Percentiles rank a stretch among this genome's conserved stretches.
These are phyloP conservation scores for Agrotis segetum DNA, from an alignment of 2,888 invertebrate species.

Conservation along the genomic window DNA sequence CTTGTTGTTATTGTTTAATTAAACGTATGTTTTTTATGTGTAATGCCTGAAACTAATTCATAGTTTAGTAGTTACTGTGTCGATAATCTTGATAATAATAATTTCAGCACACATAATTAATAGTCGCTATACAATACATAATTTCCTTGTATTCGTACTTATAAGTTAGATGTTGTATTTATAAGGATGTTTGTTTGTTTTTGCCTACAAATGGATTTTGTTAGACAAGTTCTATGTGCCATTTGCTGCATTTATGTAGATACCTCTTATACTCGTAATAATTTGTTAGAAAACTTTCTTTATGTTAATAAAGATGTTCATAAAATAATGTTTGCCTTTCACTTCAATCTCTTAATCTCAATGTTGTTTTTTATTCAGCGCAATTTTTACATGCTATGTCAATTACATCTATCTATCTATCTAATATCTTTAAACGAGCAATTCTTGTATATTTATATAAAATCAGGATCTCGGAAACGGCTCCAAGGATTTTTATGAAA, in stretches of 20 bases:
- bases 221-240: constrained; percentile 39
- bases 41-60: constrained; percentile 14
- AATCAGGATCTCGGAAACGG: no score
- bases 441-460: no score
- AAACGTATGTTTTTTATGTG: neutral
- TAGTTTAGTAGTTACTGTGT: neutral
- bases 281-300: constrained; percentile 31
- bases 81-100: constrained; percentile 17
- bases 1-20: constrained; percentile 8
- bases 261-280: neutral
- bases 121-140: neutral
- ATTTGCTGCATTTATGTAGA: constrained; percentile 46
- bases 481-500: no score
- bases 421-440: no score
- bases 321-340: constrained; percentile 22
- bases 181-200: neutral
- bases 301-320: constrained; percentile 41
- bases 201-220: constrained; percentile 5
- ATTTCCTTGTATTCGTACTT: neutral
- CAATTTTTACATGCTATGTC: neutral
- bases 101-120: neutral
- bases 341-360: constrained; percentile 6
- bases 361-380: neutral
- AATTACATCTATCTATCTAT: no score
- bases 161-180: neutral